phyloP scores from a whole-genome alignment of 2,113 vertebrate species.

The Syngnathus floridae region DNA sequence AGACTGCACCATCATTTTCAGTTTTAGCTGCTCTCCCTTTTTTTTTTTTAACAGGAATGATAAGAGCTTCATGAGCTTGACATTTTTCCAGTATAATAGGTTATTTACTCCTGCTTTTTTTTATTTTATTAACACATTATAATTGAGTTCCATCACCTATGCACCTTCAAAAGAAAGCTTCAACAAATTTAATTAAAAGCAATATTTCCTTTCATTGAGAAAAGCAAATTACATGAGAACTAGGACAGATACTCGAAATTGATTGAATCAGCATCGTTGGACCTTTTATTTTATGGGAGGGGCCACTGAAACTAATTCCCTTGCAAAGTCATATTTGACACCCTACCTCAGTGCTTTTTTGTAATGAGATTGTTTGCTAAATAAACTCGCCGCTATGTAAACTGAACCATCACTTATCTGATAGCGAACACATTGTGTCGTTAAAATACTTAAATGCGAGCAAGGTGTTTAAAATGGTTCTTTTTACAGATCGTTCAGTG shows the following conservation, averaged over 20 bases:
- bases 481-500: slow-evolving; percentile 22
- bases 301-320: slow-evolving; percentile 48
- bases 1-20: slow-evolving; percentile 70
- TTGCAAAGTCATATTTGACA: slow-evolving; percentile 33
- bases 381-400: slow-evolving; percentile 22
- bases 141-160: slow-evolving; percentile 74
- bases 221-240: slow-evolving; percentile 75
- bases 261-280: slow-evolving; percentile 55
- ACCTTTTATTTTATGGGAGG: slow-evolving; percentile 24
- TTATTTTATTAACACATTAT: slow-evolving; percentile 71
- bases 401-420: slow-evolving; percentile 20
- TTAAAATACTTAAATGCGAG: slow-evolving; percentile 16
- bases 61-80: slow-evolving; percentile 52
- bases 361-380: slow-evolving; percentile 40
- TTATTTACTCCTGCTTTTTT: slow-evolving; percentile 61
- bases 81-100: slow-evolving; percentile 38
- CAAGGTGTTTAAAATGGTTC: slow-evolving; percentile 10
- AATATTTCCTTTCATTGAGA: slow-evolving; percentile 64
- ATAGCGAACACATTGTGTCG: slow-evolving; percentile 11
- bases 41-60: slow-evolving; percentile 68
- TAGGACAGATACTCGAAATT: slow-evolving; percentile 65
- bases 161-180: slow-evolving; percentile 66
- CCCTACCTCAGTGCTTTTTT: slow-evolving; percentile 7
- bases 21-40: slow-evolving; percentile 63
- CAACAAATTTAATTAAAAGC: slow-evolving; percentile 75